Evolutionary conservation across 1,140 invertebrate genomes (phyloP).

Genomic region (Macrotrachela quadricornifera): DNA sequence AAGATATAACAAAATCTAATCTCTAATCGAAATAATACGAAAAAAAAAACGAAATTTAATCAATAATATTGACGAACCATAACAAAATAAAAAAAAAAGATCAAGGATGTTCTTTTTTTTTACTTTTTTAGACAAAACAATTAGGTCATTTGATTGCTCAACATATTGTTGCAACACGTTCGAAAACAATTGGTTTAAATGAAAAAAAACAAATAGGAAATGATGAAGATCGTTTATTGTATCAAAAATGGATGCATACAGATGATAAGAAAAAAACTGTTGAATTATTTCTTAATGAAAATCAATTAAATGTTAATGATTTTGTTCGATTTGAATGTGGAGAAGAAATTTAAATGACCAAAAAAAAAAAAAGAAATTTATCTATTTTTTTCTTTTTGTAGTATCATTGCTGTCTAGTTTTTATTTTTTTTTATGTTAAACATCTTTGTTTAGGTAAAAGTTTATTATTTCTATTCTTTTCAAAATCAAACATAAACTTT

Average conservation of each 20-base stretch:
- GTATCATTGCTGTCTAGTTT: too few relatives aligned
- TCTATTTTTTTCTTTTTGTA: too few relatives aligned
- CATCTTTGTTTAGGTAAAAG: too few relatives aligned
- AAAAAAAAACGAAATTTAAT: not conserved
- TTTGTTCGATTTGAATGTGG: slow-evolving; percentile 66
- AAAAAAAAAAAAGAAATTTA: too few relatives aligned
- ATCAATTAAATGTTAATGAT: slow-evolving; percentile 48
- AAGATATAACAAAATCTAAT: too few relatives aligned
- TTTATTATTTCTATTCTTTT: too few relatives aligned
- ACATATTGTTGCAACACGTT: slow-evolving; percentile 75
- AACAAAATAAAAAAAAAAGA: not conserved
- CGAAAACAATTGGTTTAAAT: slow-evolving; percentile 49
- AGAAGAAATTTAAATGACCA: slow-evolving; percentile 14
- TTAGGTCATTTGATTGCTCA: slow-evolving; percentile 55
- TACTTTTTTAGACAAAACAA: not conserved
- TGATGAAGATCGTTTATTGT: slow-evolving; percentile 41
- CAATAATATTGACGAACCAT: not conserved
- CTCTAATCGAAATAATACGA: too few relatives aligned
- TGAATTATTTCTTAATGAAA: slow-evolving; percentile 45
- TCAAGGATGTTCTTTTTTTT: slow-evolving; percentile 19
- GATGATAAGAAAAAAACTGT: slow-evolving; percentile 43
- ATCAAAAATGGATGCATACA: slow-evolving; percentile 52
- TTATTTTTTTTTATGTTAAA: too few relatives aligned
- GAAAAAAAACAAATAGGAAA: slow-evolving; percentile 30
- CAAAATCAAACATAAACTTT: too few relatives aligned